These are phyloP conservation scores for Acrocephalus kingi DNA, from an alignment of 2,113 vertebrate species.

Conservation along the genomic window DNA sequence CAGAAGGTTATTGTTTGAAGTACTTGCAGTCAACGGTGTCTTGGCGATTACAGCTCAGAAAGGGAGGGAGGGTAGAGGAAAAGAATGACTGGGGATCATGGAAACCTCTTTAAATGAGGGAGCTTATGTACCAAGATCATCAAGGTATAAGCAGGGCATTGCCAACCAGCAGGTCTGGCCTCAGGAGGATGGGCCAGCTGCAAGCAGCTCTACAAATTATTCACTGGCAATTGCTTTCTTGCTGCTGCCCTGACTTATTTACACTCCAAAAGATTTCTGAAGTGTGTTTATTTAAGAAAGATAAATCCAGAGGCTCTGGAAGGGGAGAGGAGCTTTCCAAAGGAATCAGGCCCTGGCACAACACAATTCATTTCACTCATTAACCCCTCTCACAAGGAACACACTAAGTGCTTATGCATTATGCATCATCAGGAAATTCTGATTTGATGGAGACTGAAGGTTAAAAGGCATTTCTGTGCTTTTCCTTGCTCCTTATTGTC, in stretches of 20 bases:
- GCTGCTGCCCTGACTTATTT: constrained; percentile 45
- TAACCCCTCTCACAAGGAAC: not conserved
- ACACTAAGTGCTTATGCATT: not conserved
- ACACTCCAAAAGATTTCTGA: constrained; percentile 46
- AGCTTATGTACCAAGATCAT: not conserved
- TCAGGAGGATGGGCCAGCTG: not conserved
- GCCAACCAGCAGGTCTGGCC: constrained; percentile 20
- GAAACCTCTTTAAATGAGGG: not conserved
- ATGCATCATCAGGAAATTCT: not conserved
- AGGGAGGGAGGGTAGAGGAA: not conserved
- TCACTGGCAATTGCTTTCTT: constrained; percentile 39
- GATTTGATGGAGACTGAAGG: not conserved
- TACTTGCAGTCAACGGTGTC: not conserved
- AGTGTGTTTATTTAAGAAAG: constrained; percentile 60
- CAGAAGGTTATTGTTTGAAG: constrained; percentile 43
- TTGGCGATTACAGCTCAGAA: constrained; percentile 21
- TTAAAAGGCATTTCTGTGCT: constrained; percentile 5
- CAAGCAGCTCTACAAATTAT: not conserved
- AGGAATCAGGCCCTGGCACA: not conserved
- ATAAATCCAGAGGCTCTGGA: constrained; percentile 23
- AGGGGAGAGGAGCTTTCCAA: not conserved
- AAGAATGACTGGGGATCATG: not conserved
- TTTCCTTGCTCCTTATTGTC: not conserved
- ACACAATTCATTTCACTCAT: not conserved
- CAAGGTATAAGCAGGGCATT: not conserved